Evolutionary conservation across 1,140 invertebrate genomes (phyloP), one percentile per base, ranked within the genome.

Genomic region (Drosophila bocqueti): DNA sequence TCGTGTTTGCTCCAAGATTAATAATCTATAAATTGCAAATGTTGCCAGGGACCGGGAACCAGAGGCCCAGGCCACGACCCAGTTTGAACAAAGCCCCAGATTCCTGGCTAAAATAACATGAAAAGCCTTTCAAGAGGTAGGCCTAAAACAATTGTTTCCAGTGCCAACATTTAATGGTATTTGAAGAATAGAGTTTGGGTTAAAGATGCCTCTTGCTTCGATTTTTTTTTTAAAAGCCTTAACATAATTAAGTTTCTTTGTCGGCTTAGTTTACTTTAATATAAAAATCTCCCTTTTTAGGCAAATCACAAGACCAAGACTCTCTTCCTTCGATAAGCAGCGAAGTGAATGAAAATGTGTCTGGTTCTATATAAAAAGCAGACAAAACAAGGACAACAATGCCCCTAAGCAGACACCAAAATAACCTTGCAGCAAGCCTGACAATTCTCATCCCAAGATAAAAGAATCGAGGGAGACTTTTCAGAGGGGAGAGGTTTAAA

Each of bases 21-120:
- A 76, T 76, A 81, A 81, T 81, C 79, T 81, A 81, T 81, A 81
- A 81, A 81, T 57, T 81, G 78, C 77, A 66, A 69, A 79, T 83
- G 81, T 74, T 69, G 47, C 61, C 77, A 58, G 74, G 31, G 31
- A 34, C 4, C n/a, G n/a, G 42, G 42, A 29, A 26, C 29, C 52
- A 47, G 18, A 29, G 34, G 21, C 52, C 24, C 67, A 57, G 24
- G 16, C 66, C 36, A 69, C 82, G 76, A 80, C 81, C 81, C 65
- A 84, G 57, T 83, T 81, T 52, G 10, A 76, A 57, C 60, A 52
- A 43, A 59, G 42, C 43, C 57, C 50, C 59, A 57, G 58, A 59
- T 57, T 50, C 16, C 18, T 34, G 13, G 38, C 54, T 24, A 13
- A 46, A 66, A 76, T 13, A 54, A 76, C 45, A 76, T 38, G 73